A percentile compares a stretch with the other conserved stretches of the same genome.
Conservation (phyloP, 2,113 vertebrate species). For the Corydoras sp. region DNA sequence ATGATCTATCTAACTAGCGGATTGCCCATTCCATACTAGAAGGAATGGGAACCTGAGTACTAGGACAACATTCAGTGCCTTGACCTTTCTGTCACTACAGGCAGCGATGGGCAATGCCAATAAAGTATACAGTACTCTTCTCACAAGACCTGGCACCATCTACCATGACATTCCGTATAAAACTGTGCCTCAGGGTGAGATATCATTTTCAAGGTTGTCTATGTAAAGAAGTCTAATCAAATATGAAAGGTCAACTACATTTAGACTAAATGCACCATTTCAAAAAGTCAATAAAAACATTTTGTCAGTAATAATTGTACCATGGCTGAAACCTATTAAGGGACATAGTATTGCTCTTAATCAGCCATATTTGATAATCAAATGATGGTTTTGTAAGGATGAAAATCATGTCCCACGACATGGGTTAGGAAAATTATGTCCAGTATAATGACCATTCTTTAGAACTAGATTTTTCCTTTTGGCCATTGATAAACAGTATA, state of each 20-base stretch:
- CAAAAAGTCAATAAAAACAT: not conserved
- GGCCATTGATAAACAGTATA: too few relatives aligned
- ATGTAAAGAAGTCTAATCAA: constrained; percentile 16
- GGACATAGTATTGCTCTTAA: not conserved
- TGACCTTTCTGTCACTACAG: constrained; percentile 31
- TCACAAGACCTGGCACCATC: not conserved
- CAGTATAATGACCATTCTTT: too few relatives aligned
- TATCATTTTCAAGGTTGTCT: constrained; percentile 8
- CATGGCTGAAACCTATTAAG: not conserved
- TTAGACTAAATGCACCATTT: not conserved
- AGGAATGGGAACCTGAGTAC: constrained; percentile 25
- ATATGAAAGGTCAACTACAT: not conserved
- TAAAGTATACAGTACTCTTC: constrained; percentile 7
- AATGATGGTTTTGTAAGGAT: constrained; percentile 3
- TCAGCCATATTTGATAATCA: constrained; percentile 9
- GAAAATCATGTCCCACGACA: not conserved
- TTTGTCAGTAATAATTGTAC: not conserved
- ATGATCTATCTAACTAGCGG: constrained; percentile 37
- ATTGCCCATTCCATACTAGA: constrained; percentile 22
- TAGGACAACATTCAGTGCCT: constrained; percentile 33
- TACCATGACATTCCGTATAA: constrained; percentile 11
- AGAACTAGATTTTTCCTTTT: too few relatives aligned
- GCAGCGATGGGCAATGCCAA: constrained; percentile 11
- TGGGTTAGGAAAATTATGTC: too few relatives aligned
- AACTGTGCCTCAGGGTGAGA: not conserved